These are phyloP conservation scores for Helobdella robusta DNA, from an alignment of 2,888 invertebrate genomes.

Conservation along the genomic window DNA sequence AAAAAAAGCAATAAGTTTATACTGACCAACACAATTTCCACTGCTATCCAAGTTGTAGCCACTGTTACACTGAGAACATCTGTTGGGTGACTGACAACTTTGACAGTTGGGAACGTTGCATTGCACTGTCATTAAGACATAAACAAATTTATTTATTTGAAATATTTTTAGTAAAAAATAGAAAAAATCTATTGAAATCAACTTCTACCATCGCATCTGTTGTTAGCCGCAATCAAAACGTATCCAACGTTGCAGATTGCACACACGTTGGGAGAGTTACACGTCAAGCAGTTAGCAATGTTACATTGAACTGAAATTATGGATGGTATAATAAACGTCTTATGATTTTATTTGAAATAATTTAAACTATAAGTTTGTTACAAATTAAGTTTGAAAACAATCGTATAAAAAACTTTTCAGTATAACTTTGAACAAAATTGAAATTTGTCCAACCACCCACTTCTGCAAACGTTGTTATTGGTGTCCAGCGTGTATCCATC, in stretches of 20 bases:
- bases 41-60: neutral
- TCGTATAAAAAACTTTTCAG: too few species aligned
- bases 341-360: too few species aligned
- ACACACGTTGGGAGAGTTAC: slow-evolving; percentile 8
- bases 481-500: too few species aligned
- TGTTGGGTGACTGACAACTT: neutral
- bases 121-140: neutral
- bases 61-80: neutral
- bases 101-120: slow-evolving; percentile 10
- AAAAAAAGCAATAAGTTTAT: neutral
- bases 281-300: slow-evolving; percentile 8
- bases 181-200: too few species aligned
- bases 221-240: neutral
- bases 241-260: neutral
- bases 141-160: too few species aligned
- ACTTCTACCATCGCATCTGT: neutral
- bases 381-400: too few species aligned
- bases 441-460: too few species aligned
- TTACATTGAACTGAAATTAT: slow-evolving; percentile 12
- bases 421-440: too few species aligned
- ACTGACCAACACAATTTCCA: neutral
- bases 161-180: too few species aligned
- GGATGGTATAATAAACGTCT: too few species aligned
- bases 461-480: too few species aligned
- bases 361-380: too few species aligned